Evolutionary conservation across 2,797 vertebrate genomes (phyloP).

Genomic region (Adelosebastes latens): DNA sequence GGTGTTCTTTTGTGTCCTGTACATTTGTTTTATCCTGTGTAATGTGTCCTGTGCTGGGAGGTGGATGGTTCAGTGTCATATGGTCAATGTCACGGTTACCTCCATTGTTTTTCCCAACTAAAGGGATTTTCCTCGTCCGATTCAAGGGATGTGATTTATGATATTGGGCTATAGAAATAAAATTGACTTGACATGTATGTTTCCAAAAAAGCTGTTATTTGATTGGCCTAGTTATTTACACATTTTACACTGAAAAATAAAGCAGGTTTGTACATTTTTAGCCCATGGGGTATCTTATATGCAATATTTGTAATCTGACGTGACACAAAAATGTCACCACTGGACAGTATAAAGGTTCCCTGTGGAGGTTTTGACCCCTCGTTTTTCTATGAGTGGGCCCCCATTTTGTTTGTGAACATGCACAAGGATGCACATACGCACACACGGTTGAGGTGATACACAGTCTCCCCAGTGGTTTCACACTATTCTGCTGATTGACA

Average conservation of each 20-base stretch:
- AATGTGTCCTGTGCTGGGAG: conserved; percentile 24
- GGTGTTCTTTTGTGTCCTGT: conserved; percentile 42
- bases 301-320: neutral
- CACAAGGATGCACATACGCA: no score
- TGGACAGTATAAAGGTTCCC: neutral
- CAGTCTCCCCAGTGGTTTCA: no score
- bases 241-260: neutral
- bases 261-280: neutral
- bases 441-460: no score
- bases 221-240: neutral
- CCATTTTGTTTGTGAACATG: neutral
- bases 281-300: no score
- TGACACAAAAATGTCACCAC: neutral
- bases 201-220: neutral
- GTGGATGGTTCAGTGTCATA: conserved; percentile 3
- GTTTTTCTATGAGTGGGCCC: neutral
- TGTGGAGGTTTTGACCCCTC: neutral
- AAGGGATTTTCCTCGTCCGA: neutral
- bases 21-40: conserved; percentile 52
- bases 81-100: conserved; percentile 7
- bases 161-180: neutral
- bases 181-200: neutral
- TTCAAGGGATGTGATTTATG: neutral
- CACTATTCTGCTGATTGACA: neutral
- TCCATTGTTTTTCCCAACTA: neutral